phyloP scores from a whole-genome alignment of 2,888 invertebrate species.

The Quadriops clusia region DNA sequence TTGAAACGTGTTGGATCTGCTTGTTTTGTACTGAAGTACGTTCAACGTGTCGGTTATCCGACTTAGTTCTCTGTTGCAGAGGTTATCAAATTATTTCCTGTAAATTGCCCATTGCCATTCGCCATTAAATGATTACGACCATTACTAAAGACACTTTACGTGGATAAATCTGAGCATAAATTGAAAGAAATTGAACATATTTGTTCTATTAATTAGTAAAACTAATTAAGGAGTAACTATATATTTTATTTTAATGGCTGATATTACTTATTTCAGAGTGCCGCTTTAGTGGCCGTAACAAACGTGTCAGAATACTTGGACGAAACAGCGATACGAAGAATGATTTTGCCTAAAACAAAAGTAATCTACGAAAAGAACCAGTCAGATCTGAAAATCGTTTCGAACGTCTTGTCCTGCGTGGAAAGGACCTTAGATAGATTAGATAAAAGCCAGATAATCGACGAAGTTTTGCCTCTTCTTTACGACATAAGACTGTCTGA shows the following conservation, averaged over 20 bases:
- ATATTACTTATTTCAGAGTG: constrained; percentile 51
- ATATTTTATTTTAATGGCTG: no score
- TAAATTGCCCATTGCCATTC: no score
- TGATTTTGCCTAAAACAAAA: constrained; percentile 76
- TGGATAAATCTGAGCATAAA: no score
- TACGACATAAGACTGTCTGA: constrained; percentile 77
- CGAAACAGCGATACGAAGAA: constrained; percentile 64
- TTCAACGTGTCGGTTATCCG: no score
- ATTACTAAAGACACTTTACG: no score
- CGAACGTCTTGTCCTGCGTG: constrained; percentile 64
- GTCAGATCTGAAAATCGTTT: constrained; percentile 66
- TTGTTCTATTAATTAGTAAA: no score
- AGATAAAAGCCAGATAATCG: constrained; percentile 78
- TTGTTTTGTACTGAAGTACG: no score
- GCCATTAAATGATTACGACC: no score
- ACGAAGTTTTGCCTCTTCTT: constrained; percentile 81
- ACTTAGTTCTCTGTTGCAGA: no score
- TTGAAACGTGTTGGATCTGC: not conserved
- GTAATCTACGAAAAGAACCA: constrained; percentile 67
- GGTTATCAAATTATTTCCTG: no score
- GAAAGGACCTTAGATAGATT: constrained; percentile 74
- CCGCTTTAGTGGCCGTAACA: constrained; percentile 76
- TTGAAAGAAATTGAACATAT: no score
- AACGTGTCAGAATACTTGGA: constrained; percentile 76
- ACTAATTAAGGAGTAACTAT: no score